Evolutionary conservation across 2,113 vertebrate species (phyloP), one percentile per base, ranked within the genome.

Genomic region (Xiphophorus couchianus): DNA sequence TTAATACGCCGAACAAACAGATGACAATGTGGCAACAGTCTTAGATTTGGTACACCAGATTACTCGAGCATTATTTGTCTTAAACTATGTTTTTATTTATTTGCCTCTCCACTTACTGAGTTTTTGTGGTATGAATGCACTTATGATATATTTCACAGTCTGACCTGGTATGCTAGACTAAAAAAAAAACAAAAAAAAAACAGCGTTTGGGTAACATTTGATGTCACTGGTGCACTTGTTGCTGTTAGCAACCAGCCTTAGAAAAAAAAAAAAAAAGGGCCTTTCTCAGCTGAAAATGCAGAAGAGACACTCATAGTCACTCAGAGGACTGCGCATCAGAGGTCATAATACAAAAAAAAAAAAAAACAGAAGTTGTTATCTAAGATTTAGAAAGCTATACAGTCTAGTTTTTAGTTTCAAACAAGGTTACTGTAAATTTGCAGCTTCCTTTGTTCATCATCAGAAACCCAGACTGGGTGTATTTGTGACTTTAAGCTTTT

Each of bases 221-320:
- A 28, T 2, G n/a, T 35, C 9, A 28, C 13, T 19, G 64, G 13
- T 69, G 8, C 13, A 2, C n/a, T 44, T 39, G 1, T 31, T 22
- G 31, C 42, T n/a, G n/a, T 30, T 12, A 73, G 39, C 33, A 27
- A 9, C 11, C 8, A 77, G 63, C 25, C 2, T 54, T 9, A 64
- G 19, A 12, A 28, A 30, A 14, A 37, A 35, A 35, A 35, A 33
- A 3, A 30, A 31, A 35, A 11, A 17, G 28, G 1, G 2, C 3
- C 25, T 11, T 37, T 62, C n/a, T 71, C 11, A 66, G 28, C 39
- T 42, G 14, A 15, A 76, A 86, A 87, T 28, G n/a, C 72, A 81
- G 86, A 87, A 87, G 81, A 86, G 44, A 0, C 62, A 8, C 37
- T 79, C 64, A 33, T 1, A 17, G 68, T 72, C 61, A 35, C 44